Percentiles rank a stretch among this genome's conserved stretches.
Evolutionary conservation across 2,113 vertebrate species (phyloP).

Genomic region (Pollachius pollachius): DNA sequence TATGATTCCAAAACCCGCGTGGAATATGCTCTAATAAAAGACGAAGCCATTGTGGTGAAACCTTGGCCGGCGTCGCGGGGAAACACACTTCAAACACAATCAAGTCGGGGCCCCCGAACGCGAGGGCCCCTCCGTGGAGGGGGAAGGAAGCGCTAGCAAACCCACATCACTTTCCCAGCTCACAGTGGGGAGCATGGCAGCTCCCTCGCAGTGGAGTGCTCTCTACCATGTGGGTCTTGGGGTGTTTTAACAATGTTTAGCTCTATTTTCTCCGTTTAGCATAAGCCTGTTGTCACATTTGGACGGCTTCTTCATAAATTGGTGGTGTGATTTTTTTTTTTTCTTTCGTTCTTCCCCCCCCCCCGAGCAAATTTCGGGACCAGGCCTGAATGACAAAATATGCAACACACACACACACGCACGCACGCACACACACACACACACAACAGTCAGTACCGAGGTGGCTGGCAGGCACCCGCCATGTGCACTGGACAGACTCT

Average conservation of each 20-base stretch:
- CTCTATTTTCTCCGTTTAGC: conserved; percentile 80
- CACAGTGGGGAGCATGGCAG: conserved; percentile 82
- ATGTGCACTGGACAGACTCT: conserved; percentile 83
- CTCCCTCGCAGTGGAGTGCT: conserved; percentile 68
- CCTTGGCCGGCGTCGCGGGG: conserved; percentile 56
- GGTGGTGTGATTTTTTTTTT: conserved; percentile 72
- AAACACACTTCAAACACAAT: conserved; percentile 80
- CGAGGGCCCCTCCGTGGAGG: conserved; percentile 66
- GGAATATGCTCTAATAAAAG: conserved; percentile 36
- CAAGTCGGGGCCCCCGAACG: conserved; percentile 68
- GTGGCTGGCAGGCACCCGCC: conserved; percentile 77
- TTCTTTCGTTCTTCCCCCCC: conserved; percentile 28
- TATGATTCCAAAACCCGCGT: conserved; percentile 34
- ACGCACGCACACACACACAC: conserved; percentile 19
- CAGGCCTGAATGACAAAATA: conserved; percentile 81
- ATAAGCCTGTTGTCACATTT: conserved; percentile 85
- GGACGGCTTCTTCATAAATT: conserved; percentile 78
- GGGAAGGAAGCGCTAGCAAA: conserved; percentile 76
- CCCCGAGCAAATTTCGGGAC: conserved; percentile 73
- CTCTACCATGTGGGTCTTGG: conserved; percentile 82
- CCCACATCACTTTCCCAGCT: conserved; percentile 83
- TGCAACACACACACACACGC: conserved; percentile 55
- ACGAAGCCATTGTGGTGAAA: conserved; percentile 60
- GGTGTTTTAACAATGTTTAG: conserved; percentile 85
- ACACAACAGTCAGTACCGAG: conserved; percentile 75